Evolutionary conservation across 2,888 invertebrate species (phyloP).

Genomic region (Platycheirus rosarum): DNA sequence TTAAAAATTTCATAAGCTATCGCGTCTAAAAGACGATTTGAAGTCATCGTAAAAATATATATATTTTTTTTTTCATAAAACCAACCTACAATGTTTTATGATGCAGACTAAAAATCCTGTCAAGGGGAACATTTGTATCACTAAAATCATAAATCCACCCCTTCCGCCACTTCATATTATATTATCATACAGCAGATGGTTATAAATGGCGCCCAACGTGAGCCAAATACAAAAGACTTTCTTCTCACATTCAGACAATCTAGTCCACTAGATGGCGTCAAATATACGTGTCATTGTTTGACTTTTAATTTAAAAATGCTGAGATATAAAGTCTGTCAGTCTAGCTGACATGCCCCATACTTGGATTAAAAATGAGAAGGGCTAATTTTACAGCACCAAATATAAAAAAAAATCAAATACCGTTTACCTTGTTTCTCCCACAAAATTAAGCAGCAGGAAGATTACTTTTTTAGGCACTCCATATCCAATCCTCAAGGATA

Average conservation of each 20-base stretch:
- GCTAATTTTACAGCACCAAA: conserved; percentile 29
- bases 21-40: no score
- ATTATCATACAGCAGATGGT: no score
- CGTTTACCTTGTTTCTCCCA: conserved; percentile 31
- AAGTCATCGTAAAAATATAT: no score
- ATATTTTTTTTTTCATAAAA: no score
- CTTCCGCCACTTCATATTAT: no score
- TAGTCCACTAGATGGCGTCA: neutral
- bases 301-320: conserved; percentile 48
- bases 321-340: conserved; percentile 24
- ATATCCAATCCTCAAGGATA: conserved; percentile 4
- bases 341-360: conserved; percentile 11
- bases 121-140: no score
- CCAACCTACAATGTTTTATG: no score
- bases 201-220: neutral
- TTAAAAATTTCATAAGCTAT: no score
- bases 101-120: no score
- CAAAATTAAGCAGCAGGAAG: conserved; percentile 53
- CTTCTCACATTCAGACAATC: neutral
- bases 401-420: conserved; percentile 12
- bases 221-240: neutral
- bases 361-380: conserved; percentile 4
- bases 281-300: conserved; percentile 12
- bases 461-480: conserved; percentile 36
- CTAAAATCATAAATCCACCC: no score